Evolutionary conservation across 2,888 invertebrate species (phyloP).

Genomic region (Hyalella azteca): DNA sequence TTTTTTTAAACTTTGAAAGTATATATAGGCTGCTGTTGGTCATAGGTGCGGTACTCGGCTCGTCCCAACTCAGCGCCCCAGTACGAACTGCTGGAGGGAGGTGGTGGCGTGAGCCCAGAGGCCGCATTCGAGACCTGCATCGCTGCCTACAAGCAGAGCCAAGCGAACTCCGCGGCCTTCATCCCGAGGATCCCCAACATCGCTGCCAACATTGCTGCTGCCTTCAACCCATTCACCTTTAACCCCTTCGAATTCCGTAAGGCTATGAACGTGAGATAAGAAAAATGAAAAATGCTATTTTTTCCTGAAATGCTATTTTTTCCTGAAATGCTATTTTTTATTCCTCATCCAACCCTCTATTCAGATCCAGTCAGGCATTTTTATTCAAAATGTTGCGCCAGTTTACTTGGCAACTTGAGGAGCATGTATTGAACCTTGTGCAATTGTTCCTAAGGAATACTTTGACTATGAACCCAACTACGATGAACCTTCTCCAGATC

Average conservation of each 20-base stretch:
- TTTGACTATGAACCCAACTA: background rate
- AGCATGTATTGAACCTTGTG: background rate
- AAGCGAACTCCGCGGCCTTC: background rate
- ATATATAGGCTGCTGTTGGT: too few species aligned
- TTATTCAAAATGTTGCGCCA: too few species aligned
- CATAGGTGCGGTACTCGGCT: background rate
- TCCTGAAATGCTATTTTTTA: background rate
- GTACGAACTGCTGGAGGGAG: background rate
- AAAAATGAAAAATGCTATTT: background rate
- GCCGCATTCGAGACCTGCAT: background rate
- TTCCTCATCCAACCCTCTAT: too few species aligned
- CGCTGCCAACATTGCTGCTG: background rate
- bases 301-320: background rate
- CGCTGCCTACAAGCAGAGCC: slow-evolving; percentile 6
- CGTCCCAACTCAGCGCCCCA: background rate
- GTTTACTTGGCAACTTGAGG: background rate
- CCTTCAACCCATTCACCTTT: background rate
- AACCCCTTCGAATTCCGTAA: background rate
- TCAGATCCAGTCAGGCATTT: too few species aligned
- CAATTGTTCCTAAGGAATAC: background rate
- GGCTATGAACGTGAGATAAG: background rate
- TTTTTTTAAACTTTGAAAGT: too few species aligned
- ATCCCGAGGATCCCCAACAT: background rate
- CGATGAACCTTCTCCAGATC: background rate
- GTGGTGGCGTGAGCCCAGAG: background rate